Evolutionary conservation across 2,797 vertebrate genomes (phyloP).

Genomic region (Florisuga fusca): DNA sequence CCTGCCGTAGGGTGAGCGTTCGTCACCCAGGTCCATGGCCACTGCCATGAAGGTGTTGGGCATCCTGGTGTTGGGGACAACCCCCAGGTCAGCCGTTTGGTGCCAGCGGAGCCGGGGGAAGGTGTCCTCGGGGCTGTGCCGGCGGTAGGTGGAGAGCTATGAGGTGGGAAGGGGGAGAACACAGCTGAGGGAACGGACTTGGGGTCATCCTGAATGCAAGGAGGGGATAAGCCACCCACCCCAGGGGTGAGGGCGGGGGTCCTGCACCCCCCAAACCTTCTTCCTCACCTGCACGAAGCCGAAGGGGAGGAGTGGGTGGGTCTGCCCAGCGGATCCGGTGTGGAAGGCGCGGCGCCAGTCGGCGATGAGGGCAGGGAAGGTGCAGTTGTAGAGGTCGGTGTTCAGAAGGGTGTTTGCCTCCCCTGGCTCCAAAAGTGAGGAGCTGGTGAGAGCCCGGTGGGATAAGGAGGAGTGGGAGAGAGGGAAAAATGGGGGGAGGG

Average conservation of each 20-base stretch:
- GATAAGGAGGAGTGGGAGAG: rapidly evolving
- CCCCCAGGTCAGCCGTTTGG: constrained; percentile 89
- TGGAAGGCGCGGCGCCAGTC: constrained; percentile 92
- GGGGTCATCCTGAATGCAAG: no score
- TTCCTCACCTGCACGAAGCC: constrained; percentile 90
- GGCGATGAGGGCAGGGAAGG: constrained; percentile 89
- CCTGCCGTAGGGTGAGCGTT: constrained; percentile 84
- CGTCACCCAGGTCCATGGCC: constrained; percentile 88
- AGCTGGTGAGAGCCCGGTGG: rapidly evolving
- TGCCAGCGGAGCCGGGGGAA: constrained; percentile 91
- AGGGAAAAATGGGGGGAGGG: background rate
- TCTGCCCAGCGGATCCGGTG: constrained; percentile 82
- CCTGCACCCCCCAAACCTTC: no score
- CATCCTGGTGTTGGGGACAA: constrained; percentile 86
- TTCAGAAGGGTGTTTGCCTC: constrained; percentile 83
- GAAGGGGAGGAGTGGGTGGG: constrained; percentile 85
- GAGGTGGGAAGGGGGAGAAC: background rate
- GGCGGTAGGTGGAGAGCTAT: constrained; percentile 70
- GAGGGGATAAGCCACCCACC: no score
- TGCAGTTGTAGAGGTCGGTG: constrained; percentile 86
- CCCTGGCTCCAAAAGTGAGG: constrained; percentile 71
- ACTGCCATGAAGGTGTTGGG: constrained; percentile 93
- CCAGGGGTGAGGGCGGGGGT: no score
- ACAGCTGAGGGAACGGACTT: no score
- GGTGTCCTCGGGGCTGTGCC: background rate